Evolutionary conservation across 2,113 vertebrate genomes (phyloP), one percentile per base, ranked within the genome.

Genomic region (Monopterus albus): DNA sequence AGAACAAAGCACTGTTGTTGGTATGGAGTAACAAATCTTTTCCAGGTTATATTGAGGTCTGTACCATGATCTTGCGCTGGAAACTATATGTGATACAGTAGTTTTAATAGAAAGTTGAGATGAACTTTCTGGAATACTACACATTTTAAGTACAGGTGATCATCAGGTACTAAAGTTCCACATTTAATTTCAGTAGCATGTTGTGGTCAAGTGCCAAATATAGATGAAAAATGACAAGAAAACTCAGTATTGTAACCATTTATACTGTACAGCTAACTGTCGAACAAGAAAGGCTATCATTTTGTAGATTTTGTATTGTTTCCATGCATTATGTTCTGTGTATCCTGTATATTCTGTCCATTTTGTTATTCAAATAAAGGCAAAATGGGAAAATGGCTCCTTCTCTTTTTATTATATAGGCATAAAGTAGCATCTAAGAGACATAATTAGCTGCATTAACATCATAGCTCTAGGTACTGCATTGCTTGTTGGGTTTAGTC

Each of bases 141-240:
- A 63, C 50, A 69, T 74, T 83, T 86, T 25, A 76, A 25, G 45
- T 52, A 55, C n/a, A n/a, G 33, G 36, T 28, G 52, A 7, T 31
- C 29, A 80, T 77, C 43, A 42, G 71, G 79, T 81, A 73, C 75
- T 64, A 64, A 17, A 75, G 51, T 68, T 80, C 72, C 67, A 73
- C 75, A 77, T 83, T 86, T 81, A 75, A 87, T 68, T 81, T 81
- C 61, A 76, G 25, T 75, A 90, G 91, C 89, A 91, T 84, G 71
- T 87, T 89, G 92, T 92, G 91, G 92, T 93, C 89, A 92, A 92
- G 93, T 94, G 93, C 93, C 93, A 94, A 93, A 94, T 91, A 61
- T 86, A 90, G 81, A 82, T 43, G 64, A 84, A 79, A 69, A 39
- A 66, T 56, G 42, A 74, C 42, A 79, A 65, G 21, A 35, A 71